Evolutionary conservation across 1,140 invertebrate species (phyloP).

Genomic region (Trachelipus rathkii): DNA sequence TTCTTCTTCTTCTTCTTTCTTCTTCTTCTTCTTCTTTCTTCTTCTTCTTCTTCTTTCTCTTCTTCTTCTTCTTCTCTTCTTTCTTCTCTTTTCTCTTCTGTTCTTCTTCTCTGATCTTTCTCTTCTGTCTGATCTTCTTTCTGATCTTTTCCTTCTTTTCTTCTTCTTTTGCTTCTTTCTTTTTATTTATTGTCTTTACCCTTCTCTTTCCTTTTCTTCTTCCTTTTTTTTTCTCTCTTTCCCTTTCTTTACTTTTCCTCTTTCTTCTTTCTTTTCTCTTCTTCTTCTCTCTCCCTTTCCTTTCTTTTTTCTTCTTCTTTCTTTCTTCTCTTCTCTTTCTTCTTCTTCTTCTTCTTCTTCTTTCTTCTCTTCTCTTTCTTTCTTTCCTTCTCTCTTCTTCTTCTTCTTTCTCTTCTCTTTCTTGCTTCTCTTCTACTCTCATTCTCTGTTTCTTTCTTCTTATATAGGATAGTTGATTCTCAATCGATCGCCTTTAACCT

Average conservation of each 20-base stretch:
- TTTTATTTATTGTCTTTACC: slow-evolving; percentile 10
- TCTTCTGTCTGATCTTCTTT: too few species aligned
- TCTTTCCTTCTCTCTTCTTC: background rate
- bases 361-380: background rate
- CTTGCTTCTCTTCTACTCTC: too few species aligned
- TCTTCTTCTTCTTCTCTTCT: slow-evolving; percentile 3
- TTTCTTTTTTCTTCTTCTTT: background rate
- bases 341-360: background rate
- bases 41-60: slow-evolving; percentile 1
- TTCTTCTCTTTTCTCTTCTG: too few species aligned
- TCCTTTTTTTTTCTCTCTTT: too few species aligned
- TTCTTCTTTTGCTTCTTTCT: too few species aligned
- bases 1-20: background rate
- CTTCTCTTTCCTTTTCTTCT: background rate
- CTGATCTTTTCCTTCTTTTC: too few species aligned
- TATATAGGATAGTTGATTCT: too few species aligned
- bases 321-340: slow-evolving; percentile 4
- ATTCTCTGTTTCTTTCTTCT: too few species aligned
- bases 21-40: background rate
- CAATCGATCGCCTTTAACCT: too few species aligned
- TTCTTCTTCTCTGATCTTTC: too few species aligned
- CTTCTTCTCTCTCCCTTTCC: background rate
- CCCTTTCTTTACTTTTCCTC: too few species aligned
- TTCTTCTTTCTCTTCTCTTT: background rate
- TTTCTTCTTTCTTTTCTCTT: background rate